phyloP scores from a whole-genome alignment of 2,113 vertebrate genomes.

The Ophiodon elongatus region DNA sequence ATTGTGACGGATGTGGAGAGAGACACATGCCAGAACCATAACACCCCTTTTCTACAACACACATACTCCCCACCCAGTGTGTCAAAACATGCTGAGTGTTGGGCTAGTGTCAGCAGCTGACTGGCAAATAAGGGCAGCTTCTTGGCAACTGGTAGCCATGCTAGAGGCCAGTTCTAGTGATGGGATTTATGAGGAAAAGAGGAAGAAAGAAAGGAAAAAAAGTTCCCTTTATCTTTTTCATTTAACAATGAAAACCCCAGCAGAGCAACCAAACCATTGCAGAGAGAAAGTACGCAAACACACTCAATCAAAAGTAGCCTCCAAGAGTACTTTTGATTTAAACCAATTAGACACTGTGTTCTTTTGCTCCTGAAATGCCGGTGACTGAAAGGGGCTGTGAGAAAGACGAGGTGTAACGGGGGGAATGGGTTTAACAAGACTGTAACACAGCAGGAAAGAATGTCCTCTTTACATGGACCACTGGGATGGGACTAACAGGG shows the following conservation, averaged over 20 bases:
- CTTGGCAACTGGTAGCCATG: constrained; percentile 59
- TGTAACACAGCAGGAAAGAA: constrained; percentile 63
- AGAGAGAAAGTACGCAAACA: constrained; percentile 9
- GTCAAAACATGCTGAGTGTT: constrained; percentile 57
- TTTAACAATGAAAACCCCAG: constrained; percentile 23
- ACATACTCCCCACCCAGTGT: constrained; percentile 55
- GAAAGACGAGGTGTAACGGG: constrained; percentile 47
- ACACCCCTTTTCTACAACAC: constrained; percentile 43
- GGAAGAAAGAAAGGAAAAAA: constrained; percentile 11
- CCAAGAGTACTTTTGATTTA: constrained; percentile 21
- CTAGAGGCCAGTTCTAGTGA: constrained; percentile 52
- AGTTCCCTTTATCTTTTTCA: constrained; percentile 40
- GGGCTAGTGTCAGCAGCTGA: constrained; percentile 46
- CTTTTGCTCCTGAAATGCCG: constrained; percentile 26
- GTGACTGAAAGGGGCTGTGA: constrained; percentile 46
- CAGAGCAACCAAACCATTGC: neutral
- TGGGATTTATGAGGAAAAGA: constrained; percentile 50
- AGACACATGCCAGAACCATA: constrained; percentile 61
- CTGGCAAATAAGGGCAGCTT: constrained; percentile 50
- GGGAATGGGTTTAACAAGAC: constrained; percentile 61
- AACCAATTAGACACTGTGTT: constrained; percentile 30
- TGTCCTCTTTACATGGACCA: constrained; percentile 63
- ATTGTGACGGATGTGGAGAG: constrained; percentile 66
- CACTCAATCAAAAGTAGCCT: constrained; percentile 7
- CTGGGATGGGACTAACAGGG: constrained; percentile 56